Base-by-base conservation (phyloP, 2,888 invertebrate species). In the Platycheirus albimanus region DNA sequence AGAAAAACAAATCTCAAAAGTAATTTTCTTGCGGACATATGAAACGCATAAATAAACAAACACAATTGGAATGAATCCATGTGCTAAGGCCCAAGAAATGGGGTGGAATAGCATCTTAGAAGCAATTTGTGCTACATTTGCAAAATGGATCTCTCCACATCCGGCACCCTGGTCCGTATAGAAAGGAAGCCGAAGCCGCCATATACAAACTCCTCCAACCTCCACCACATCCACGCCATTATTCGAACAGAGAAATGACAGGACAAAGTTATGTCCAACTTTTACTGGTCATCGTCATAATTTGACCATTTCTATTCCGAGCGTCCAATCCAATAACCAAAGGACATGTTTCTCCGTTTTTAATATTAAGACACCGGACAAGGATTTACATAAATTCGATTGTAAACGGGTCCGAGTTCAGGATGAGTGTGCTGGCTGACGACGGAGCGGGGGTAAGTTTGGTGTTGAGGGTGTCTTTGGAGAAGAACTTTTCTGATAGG, bases 281-380 rank as follows among this genome's bases (percentile, higher is more conserved):
- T 69, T 56, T 67, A 74, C 72, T 84, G 85, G 83, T 84, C 80
- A 83, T 83, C 85, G 85, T 86, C 86, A 87, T 87, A 87, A 87
- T 87, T 86, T 84, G 86, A 86, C 86, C 87, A 87, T 87, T 87
- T 86, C 86, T 86, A 87, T 87, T 87, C 86, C 85, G 83, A 86
- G 84, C 86, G 86, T 87, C 86, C 86, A 77, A 85, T 86, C 86
- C 86, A 87, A 87, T 87, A 87, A 87, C 85, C 86, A 67, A 81
- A 85, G 85, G 85, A 86, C 84, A 84, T 84, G 84, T 84, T 84
- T 84, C 70, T 84, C 78, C 79, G 84, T 79, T 84, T 84, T 84
- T 84, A 84, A 84, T 84, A 84, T 79, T 70, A 84, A 79, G 84
- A 79, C 84, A 79, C 84, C 78, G 83, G 67, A 67, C 69, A 83